A percentile compares a stretch with the other conserved stretches of the same genome.
Conservation (phyloP, 2,113 vertebrate genomes). For the Grammomys dolichurus region DNA sequence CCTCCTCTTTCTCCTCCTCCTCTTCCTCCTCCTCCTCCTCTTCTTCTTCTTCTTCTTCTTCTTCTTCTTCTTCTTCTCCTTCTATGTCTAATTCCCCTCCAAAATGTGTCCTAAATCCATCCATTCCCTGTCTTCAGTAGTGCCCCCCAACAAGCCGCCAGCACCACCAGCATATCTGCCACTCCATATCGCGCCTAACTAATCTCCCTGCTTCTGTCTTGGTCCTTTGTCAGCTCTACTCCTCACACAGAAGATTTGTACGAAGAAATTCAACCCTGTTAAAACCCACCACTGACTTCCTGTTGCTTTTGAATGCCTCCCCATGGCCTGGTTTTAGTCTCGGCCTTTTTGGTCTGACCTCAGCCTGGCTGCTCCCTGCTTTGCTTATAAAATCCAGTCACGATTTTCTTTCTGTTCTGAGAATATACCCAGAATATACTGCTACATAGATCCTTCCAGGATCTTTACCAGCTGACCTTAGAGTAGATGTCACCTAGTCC, state of each 20-base stretch:
- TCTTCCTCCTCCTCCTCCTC: background rate
- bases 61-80: background rate
- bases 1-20: background rate
- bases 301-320: background rate
- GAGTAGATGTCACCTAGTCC: background rate
- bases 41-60: background rate
- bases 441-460: background rate
- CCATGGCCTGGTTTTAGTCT: background rate
- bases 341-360: background rate
- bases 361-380: background rate
- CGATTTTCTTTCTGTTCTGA: conserved; percentile 21
- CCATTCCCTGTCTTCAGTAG: background rate
- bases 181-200: background rate
- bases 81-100: background rate
- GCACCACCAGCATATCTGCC: too few relatives aligned
- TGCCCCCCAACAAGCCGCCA: background rate
- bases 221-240: background rate
- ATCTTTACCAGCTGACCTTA: background rate
- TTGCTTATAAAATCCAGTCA: background rate
- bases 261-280: conserved; percentile 2
- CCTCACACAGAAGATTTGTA: background rate
- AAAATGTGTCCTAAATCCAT: background rate
- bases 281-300: background rate
- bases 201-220: background rate
- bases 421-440: background rate